Conservation (phyloP, 1,140 invertebrate species). For the Tribolium madens region DNA sequence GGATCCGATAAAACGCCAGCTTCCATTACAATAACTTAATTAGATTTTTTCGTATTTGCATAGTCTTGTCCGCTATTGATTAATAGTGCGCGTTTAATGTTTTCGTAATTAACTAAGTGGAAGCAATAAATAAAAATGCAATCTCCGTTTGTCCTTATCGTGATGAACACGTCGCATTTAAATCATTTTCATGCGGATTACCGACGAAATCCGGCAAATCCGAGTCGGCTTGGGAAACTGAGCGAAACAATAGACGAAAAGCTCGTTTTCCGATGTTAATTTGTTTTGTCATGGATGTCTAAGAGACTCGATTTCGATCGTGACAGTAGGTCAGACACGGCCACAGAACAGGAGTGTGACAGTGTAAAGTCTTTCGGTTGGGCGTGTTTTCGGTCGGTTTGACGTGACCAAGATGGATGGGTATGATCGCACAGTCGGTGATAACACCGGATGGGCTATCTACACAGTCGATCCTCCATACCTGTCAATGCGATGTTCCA, state of each 20-base stretch:
- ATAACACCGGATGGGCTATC: constrained; percentile 27
- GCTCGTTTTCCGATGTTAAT: background rate
- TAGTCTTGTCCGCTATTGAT: constrained; percentile 45
- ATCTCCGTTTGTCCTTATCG: constrained; percentile 41
- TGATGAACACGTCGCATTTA: constrained; percentile 33
- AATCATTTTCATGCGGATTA: constrained; percentile 32
- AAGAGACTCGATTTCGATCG: background rate
- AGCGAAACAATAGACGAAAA: too few relatives aligned
- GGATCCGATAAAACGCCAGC: constrained; percentile 22
- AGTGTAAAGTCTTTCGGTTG: constrained; percentile 20
- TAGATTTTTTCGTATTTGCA: constrained; percentile 48
- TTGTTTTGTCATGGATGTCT: constrained; percentile 18
- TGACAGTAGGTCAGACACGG: constrained; percentile 22
- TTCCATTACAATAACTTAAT: constrained; percentile 45
- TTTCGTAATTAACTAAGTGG: constrained; percentile 51
- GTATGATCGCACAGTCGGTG: background rate
- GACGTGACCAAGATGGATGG: constrained; percentile 29
- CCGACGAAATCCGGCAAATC: too few relatives aligned
- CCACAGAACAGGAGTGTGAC: constrained; percentile 9
- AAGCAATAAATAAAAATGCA: constrained; percentile 51
- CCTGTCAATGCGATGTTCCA: constrained; percentile 29
- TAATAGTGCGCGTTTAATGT: constrained; percentile 48
- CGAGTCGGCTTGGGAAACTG: too few relatives aligned
- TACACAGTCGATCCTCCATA: constrained; percentile 25
- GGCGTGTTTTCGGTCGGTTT: constrained; percentile 12